These are phyloP conservation scores for Amphilophus citrinellus DNA, from an alignment of 2,113 vertebrate species.

Conservation along the genomic window DNA sequence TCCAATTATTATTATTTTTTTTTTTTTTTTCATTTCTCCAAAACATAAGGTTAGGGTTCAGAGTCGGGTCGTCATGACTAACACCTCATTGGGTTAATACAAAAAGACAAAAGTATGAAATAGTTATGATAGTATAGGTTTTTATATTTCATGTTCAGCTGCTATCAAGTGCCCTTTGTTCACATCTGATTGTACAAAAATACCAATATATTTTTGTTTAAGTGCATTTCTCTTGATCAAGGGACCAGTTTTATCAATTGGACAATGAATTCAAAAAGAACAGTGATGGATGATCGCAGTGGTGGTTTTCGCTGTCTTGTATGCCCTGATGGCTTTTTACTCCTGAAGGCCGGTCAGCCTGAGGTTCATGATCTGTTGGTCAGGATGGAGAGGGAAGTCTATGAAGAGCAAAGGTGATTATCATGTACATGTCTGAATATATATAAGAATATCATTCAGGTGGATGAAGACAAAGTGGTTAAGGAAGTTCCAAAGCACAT, in stretches of 20 bases:
- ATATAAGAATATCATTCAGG: not conserved
- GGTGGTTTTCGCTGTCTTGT: not conserved
- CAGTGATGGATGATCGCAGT: not conserved
- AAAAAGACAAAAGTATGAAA: not conserved
- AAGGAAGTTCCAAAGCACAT: too few species aligned
- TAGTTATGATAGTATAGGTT: not conserved
- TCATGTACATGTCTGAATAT: not conserved
- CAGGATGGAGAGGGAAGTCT: not conserved
- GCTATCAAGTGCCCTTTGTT: too few species aligned
- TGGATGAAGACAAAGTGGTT: too few species aligned
- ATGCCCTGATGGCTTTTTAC: accelerated
- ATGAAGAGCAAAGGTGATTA: not conserved
- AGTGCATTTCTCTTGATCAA: not conserved
- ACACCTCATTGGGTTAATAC: not conserved
- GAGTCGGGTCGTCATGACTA: too few species aligned
- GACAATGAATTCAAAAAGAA: not conserved
- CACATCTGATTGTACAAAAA: not conserved
- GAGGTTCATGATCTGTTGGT: not conserved
- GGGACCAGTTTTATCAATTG: not conserved
- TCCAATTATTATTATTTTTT: too few species aligned
- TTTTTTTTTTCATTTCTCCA: too few species aligned
- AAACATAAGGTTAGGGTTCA: too few species aligned
- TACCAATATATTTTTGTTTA: not conserved
- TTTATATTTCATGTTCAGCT: not conserved
- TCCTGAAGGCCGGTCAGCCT: not conserved